phyloP scores from a whole-genome alignment of 2,797 vertebrate genomes.

The Melanotaenia pygmaea region DNA sequence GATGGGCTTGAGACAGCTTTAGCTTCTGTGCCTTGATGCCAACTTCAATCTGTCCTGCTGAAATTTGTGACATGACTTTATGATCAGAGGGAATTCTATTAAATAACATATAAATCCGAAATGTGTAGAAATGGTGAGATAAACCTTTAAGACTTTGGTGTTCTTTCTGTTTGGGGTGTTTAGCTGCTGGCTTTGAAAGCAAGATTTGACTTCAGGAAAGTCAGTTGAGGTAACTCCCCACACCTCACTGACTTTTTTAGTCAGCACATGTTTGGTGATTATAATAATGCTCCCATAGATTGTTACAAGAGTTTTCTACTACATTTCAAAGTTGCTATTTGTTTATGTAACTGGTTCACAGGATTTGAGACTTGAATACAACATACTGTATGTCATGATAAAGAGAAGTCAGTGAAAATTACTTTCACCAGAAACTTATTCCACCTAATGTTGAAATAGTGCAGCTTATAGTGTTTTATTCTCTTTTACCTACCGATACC shows the following conservation, averaged over 20 bases:
- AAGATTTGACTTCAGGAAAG: slow-evolving; percentile 36
- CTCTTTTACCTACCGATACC: neutral
- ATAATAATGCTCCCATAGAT: neutral
- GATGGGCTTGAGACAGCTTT: slow-evolving; percentile 52
- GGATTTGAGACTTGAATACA: neutral
- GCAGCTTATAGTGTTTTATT: neutral
- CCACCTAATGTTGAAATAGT: neutral
- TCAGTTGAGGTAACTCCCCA: slow-evolving; percentile 22
- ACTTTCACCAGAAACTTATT: neutral
- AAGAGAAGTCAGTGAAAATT: slow-evolving; percentile 5
- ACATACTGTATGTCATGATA: neutral
- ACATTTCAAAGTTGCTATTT: neutral
- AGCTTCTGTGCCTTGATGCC: slow-evolving; percentile 47
- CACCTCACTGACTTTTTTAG: slow-evolving; percentile 2
- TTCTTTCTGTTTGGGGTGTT: slow-evolving; percentile 43
- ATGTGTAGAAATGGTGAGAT: slow-evolving; percentile 51
- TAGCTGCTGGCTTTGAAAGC: slow-evolving; percentile 32
- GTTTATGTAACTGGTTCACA: neutral
- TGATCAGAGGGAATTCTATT: slow-evolving; percentile 46
- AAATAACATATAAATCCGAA: slow-evolving; percentile 63
- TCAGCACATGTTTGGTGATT: neutral
- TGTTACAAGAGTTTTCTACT: slow-evolving; percentile 1
- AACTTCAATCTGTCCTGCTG: slow-evolving; percentile 36
- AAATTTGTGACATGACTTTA: slow-evolving; percentile 36
- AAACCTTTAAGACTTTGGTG: slow-evolving; percentile 43